Base-by-base conservation (phyloP, 2,888 invertebrate species). In the Mayetiola destructor region DNA sequence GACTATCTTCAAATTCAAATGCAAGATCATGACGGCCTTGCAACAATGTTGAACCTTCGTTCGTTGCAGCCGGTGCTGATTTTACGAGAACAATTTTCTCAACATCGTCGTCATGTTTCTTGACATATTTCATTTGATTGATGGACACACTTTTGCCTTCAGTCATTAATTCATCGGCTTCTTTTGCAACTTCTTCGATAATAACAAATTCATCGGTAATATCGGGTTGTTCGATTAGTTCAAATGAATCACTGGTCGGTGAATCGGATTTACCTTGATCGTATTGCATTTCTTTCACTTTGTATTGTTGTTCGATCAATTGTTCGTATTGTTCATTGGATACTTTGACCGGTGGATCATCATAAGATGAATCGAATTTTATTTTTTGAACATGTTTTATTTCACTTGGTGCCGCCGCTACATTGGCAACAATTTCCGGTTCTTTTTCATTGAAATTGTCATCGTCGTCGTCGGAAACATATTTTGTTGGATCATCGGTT, bases 191-290 rank as follows among this genome's bases (percentile, higher is more conserved):
- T 70, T 90, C 90, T 73, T 89, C 89, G 61, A 89, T 85, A 0
- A 89, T 87, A 1, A 90, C 87, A 66, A 89, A 89, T 64, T 90
- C 89, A 65, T 90, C 90, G 62, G 87, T 85, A 62, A 89, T 80
- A 66, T 87, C 87, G 1, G 89, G 88, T 66, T 88, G 88, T 64
- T 90, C 89, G 1, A 90, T 76, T 76, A 90, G 79, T 76, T 90
- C 90, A 69, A 90, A 90, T 23, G 89, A 89, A 68, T 89, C 89
- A 64, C 84, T 85, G 10, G 80, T 82, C 0, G 88, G 88, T 0
- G 88, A 88, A 63, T 86, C 84, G 61, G 79, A 77, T 64, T 77
- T 77, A 63, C 78, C 79, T 61, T 79, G 77, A 63, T 80, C 78
- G 2, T 81, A 77, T 18, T 80, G 77, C 18, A 79, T 72, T 29